A percentile compares a stretch with the other conserved stretches of the same genome.
phyloP scores from a whole-genome alignment of 2,888 invertebrate genomes.

The Erpobdella octoculata region DNA sequence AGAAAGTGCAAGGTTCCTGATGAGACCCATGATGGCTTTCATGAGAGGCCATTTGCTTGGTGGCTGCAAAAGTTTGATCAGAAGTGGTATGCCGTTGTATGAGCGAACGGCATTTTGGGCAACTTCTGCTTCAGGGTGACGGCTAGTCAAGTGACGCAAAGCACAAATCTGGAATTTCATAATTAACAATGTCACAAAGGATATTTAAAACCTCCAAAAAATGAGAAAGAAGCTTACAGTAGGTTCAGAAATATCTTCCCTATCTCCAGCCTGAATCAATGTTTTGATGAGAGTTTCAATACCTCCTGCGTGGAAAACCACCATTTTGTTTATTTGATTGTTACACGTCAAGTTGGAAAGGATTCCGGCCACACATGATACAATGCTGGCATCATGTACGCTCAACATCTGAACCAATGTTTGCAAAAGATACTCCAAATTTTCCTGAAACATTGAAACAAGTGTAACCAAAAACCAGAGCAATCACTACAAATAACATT shows the following conservation, averaged over 20 bases:
- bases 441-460: conserved; percentile 63
- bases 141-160: conserved; percentile 87
- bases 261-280: conserved; percentile 64
- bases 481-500: neutral
- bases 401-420: conserved; percentile 83
- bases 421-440: conserved; percentile 58
- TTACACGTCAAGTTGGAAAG: conserved; percentile 98
- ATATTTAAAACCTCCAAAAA: neutral
- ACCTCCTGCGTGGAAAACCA: conserved; percentile 79
- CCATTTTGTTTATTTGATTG: conserved; percentile 92
- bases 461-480: neutral
- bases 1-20: conserved; percentile 89
- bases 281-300: conserved; percentile 92
- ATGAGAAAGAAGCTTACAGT: conserved; percentile 59
- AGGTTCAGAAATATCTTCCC: conserved; percentile 95
- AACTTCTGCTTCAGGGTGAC: conserved; percentile 90
- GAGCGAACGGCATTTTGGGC: conserved; percentile 85
- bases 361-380: conserved; percentile 96
- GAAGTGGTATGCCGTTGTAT: conserved; percentile 81
- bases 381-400: conserved; percentile 84
- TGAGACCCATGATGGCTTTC: conserved; percentile 80
- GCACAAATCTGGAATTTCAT: conserved; percentile 67
- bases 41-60: conserved; percentile 95
- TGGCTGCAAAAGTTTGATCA: conserved; percentile 88
- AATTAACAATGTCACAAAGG: neutral